Evolutionary conservation across 2,113 vertebrate species (phyloP).

Genomic region (Clupea harengus): DNA sequence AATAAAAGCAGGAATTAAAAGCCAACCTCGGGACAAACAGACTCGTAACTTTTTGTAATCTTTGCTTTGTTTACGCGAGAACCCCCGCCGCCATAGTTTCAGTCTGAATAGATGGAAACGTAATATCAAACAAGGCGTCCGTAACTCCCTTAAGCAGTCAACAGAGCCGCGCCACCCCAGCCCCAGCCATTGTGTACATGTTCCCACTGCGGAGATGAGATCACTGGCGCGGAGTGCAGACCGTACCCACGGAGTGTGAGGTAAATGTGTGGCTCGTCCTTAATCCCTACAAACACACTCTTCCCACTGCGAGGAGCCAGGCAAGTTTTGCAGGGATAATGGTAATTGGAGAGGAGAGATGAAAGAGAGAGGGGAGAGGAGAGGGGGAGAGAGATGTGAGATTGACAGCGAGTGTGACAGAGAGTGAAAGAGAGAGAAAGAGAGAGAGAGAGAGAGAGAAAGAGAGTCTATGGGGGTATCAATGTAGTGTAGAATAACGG

Average conservation of each 20-base stretch:
- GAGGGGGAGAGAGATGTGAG: neutral
- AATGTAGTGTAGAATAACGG: neutral
- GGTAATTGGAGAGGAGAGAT: conserved; percentile 30
- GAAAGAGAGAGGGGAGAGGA: neutral
- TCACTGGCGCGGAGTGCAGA: neutral
- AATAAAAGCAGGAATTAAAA: neutral
- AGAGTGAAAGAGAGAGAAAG: neutral
- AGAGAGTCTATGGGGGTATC: neutral
- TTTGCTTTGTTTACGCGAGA: neutral
- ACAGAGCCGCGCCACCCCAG: neutral
- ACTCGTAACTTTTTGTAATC: neutral
- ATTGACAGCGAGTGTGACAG: neutral
- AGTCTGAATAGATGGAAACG: conserved; percentile 5
- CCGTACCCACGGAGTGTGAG: neutral
- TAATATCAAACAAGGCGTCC: conserved; percentile 12
- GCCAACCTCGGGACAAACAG: neutral
- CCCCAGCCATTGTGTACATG: neutral
- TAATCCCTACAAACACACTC: conserved; percentile 46
- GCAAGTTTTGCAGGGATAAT: conserved; percentile 4
- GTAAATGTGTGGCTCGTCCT: conserved; percentile 27
- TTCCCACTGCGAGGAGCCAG: neutral
- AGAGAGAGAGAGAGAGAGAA: neutral
- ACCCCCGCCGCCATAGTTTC: neutral
- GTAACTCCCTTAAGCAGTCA: neutral
- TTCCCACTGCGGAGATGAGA: neutral